Percentiles rank a stretch among this genome's conserved stretches.
These are phyloP conservation scores for Glandiceps talaboti DNA, from an alignment of 53 echinoderm and acorn worm species.

Conservation along the genomic window DNA sequence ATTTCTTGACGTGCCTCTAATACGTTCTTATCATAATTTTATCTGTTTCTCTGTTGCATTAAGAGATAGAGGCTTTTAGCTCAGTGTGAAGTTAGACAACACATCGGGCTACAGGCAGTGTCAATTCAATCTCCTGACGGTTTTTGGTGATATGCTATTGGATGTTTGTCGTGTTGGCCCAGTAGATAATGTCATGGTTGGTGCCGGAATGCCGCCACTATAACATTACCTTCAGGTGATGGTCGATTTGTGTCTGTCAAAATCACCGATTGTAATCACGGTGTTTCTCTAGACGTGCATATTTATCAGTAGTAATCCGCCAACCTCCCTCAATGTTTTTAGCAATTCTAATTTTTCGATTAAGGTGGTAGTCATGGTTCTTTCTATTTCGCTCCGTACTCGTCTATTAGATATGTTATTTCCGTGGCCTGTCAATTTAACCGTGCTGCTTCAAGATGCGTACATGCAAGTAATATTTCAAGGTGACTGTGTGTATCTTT, in stretches of 20 bases:
- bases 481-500: too few species aligned
- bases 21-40: neutral
- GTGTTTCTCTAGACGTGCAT: too few species aligned
- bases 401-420: too few species aligned
- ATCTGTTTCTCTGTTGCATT: neutral
- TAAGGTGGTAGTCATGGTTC: too few species aligned
- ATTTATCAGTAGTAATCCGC: too few species aligned
- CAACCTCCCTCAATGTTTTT: too few species aligned
- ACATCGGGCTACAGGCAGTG: neutral
- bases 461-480: too few species aligned
- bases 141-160: neutral
- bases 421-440: too few species aligned
- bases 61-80: neutral
- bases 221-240: neutral
- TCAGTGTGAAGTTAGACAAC: neutral
- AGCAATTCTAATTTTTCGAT: too few species aligned
- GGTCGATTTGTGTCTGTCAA: neutral
- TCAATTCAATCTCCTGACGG: neutral
- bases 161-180: neutral
- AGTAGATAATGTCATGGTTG: neutral
- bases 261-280: too few species aligned
- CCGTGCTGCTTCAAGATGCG: too few species aligned
- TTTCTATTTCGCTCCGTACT: too few species aligned
- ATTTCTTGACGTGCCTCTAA: neutral
- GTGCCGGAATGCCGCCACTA: neutral